Evolutionary conservation across 2,797 vertebrate species (phyloP), one percentile per base, ranked within the genome.

Genomic region (Eulemur coronatus): DNA sequence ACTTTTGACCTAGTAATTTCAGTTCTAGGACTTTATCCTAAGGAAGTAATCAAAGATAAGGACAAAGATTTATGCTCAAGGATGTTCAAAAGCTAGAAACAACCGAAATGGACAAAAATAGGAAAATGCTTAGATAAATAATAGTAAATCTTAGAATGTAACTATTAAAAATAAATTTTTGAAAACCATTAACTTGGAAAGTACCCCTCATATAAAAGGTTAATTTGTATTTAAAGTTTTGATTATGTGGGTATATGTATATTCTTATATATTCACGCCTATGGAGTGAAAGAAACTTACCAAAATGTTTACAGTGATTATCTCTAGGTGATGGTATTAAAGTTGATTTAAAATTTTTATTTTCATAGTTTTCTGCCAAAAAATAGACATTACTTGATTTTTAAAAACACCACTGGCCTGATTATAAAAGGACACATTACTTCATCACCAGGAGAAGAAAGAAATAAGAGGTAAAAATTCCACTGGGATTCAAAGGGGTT

Each of bases 1-100:
- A 85, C 38, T 75, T 93, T 92, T 94, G 93, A 81, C 94, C 84
- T 55, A 59, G 50, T 87, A 35, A 87, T 89, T 97, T 93, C 89
- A 96, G 87, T 92, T 95, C 86, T 81, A 91, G 86, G 76, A 89
- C 70, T 96, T 95, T 94, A 92, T 82, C 52, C 65, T 82, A 96
- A 95, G 95, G 95, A 98, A 97, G 70, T 94, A 89, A 96, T 94
- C 48, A 78, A 79, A 96, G 94, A 97, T 94, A 97, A 97, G 94
- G 73, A 87, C 86, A 84, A 73, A 95, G 88, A 96, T 95, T 97
- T 96, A 97, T 91, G 82, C 9, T 35, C 35, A 76, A 96, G 81
- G 82, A 80, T 94, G 63, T 82, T 96, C 33, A 91, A 91, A 97
- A 92, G 82, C 80, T 90, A 50, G 67, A 96, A 97, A 93, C 14